Percentiles rank a stretch among this genome's conserved stretches.
These are phyloP conservation scores for Smithornis capensis DNA, from an alignment of 2,113 vertebrate genomes.

Conservation along the genomic window DNA sequence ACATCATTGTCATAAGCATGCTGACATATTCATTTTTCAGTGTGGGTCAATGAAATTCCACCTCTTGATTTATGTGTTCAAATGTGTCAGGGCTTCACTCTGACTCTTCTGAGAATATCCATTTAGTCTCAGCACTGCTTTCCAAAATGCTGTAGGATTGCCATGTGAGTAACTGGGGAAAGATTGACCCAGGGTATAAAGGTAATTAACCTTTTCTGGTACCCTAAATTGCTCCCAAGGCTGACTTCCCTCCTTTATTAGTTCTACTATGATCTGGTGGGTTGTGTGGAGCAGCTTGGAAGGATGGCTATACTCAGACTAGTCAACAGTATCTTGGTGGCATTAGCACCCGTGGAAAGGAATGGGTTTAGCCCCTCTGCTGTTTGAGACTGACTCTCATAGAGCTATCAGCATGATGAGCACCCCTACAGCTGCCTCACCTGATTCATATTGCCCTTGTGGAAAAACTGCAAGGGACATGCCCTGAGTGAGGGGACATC, in stretches of 20 bases:
- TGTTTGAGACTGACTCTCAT: background rate
- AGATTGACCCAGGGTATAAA: background rate
- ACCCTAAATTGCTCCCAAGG: background rate
- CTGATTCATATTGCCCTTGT: background rate
- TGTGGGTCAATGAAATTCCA: background rate
- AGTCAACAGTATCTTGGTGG: background rate
- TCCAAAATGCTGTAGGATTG: background rate
- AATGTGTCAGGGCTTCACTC: background rate
- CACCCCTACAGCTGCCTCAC: background rate
- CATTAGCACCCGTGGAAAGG: background rate
- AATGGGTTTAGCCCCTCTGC: background rate
- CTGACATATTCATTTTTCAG: background rate
- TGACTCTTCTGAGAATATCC: background rate
- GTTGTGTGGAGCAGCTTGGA: background rate
- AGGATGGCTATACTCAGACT: background rate
- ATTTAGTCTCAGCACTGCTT: background rate
- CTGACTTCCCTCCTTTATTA: background rate
- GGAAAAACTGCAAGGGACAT: background rate
- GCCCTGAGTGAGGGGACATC: fast-evolving
- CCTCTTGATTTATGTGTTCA: background rate
- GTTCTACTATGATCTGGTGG: background rate
- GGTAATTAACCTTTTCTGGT: background rate
- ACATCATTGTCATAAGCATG: background rate
- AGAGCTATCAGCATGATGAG: background rate
- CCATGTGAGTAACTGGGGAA: background rate